Base-by-base conservation (phyloP, 2,888 invertebrate genomes). In the Cistogaster globosa region DNA sequence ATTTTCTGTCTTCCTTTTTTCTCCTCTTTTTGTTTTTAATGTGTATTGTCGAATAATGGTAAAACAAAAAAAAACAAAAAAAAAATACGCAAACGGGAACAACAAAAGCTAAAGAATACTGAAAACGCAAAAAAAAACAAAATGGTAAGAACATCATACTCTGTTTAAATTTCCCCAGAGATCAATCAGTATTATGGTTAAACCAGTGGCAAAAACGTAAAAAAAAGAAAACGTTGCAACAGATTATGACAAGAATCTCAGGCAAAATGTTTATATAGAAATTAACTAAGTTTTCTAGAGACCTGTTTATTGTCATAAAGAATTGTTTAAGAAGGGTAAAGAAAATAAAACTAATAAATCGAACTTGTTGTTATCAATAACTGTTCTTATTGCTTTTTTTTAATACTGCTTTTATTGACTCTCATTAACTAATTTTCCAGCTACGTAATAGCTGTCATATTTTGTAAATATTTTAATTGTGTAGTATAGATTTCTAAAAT, bases 91-190 rank as follows among this genome's bases (percentile, higher is more conserved):
- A 38, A 38, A 38, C 2, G 38, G 81, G 87, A 88, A 86, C 79
- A 87, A 58, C 63, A 65, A 82, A 82, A 77, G 82, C 67, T 86
- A 84, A 69, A 87, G 32, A 86, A 87, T 77, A 86, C 83, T 77
- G 42, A 48, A 81, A 81, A 83, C 80, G 77, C 48, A 67, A 75
- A 68, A 75, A 60, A 79, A 78, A 77, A 9, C 22, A 55, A 69
- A 71, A 51, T 51, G 12, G 45, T 32, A 45, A 9, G 16, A 45
- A 38, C 32, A 32, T 72, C 55, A 68, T 88, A 48, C 71, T 48
- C 62, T 68, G 63, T 45, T 74, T 69, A 90, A 91, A 90, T 90
- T 91, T 90, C 90, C 91, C 90, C 87, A 89, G 91, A 90, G 90
- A 90, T 90, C 90, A 90, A 90, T 91, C 90, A 90, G 90, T 88